phyloP scores from a whole-genome alignment of 2,888 invertebrate species.

The Orthosia gracilis region DNA sequence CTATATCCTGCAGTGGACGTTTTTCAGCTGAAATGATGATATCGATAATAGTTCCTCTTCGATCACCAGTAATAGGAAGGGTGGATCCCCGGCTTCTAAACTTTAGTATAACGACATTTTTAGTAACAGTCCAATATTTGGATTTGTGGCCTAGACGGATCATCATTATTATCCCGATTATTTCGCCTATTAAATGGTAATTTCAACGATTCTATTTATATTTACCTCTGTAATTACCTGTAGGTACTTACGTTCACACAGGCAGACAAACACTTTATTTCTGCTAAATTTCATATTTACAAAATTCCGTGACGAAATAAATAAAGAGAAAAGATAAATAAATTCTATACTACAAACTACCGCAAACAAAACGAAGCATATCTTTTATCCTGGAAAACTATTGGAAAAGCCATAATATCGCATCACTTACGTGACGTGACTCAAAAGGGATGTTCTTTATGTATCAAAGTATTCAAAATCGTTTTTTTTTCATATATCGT shows the following conservation, averaged over 20 bases:
- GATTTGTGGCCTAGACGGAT: too few species aligned
- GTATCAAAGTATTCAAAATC: conserved; percentile 56
- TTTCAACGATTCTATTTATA: too few species aligned
- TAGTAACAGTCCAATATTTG: too few species aligned
- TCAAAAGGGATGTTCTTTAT: conserved; percentile 22
- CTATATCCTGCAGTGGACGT: too few species aligned
- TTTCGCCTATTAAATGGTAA: too few species aligned
- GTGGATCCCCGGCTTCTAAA: too few species aligned
- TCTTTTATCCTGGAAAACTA: conserved; percentile 46
- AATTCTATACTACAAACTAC: conserved; percentile 38
- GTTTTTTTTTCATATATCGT: not conserved
- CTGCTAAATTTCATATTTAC: not conserved
- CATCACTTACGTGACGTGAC: conserved; percentile 45
- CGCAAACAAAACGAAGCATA: conserved; percentile 39
- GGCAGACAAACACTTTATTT: not conserved
- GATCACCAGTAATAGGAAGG: too few species aligned
- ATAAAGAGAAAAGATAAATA: conserved; percentile 13
- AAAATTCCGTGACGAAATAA: conserved; percentile 17
- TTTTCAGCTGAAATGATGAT: too few species aligned
- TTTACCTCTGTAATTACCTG: not conserved
- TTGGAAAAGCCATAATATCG: conserved; percentile 52
- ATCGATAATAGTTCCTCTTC: too few species aligned
- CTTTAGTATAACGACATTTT: too few species aligned
- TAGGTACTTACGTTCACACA: too few species aligned
- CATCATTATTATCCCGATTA: too few species aligned